Conservation (phyloP, 2,113 vertebrate species). For the Microcebus lehilahytsara region DNA sequence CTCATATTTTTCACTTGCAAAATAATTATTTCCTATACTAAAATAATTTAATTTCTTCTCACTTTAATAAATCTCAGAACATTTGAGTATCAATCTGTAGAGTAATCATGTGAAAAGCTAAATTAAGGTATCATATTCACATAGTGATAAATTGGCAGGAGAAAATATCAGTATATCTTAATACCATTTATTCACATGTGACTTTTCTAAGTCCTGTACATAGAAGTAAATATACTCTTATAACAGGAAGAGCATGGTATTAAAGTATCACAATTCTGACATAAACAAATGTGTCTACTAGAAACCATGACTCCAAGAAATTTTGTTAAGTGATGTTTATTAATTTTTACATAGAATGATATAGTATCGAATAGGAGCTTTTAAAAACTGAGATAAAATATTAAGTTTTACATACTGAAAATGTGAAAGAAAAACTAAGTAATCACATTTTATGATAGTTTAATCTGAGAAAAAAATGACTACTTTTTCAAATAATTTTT, state of each 20-base stretch:
- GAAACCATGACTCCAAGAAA: neutral
- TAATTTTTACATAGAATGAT: neutral
- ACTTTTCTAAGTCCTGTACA: neutral
- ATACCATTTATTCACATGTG: neutral
- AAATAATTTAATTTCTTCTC: neutral
- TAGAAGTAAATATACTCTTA: neutral
- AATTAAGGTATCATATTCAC: neutral
- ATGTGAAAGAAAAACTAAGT: constrained; percentile 40
- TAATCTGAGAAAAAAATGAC: constrained; percentile 38
- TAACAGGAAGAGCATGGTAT: neutral
- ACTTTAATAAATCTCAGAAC: neutral
- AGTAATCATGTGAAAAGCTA: neutral
- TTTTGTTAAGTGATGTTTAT: neutral
- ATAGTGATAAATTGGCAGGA: neutral
- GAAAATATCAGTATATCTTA: neutral
- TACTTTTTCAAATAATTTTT: constrained; percentile 29
- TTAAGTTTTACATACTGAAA: constrained; percentile 30
- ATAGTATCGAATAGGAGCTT: neutral
- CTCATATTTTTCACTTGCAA: neutral
- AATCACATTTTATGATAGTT: constrained; percentile 25
- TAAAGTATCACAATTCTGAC: neutral
- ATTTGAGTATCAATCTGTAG: neutral
- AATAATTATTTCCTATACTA: neutral
- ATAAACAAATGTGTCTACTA: neutral
- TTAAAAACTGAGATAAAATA: constrained; percentile 49